These are phyloP conservation scores for Mystacornis crossleyi DNA, from an alignment of 2,113 vertebrate species.

Conservation along the genomic window DNA sequence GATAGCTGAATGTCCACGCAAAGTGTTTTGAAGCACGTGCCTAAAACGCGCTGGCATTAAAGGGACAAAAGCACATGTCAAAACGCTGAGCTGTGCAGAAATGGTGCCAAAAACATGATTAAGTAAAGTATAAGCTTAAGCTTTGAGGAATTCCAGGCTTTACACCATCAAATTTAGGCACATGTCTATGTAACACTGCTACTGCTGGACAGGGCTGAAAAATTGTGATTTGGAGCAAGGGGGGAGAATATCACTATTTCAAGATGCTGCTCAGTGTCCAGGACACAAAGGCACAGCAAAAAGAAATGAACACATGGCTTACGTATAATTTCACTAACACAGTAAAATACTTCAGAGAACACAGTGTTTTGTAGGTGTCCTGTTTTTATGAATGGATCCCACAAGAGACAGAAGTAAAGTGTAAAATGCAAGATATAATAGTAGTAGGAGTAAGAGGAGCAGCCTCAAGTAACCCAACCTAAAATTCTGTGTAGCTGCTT, in stretches of 20 bases:
- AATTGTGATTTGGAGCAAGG: not conserved
- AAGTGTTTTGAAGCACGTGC: not conserved
- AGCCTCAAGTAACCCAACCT: not conserved
- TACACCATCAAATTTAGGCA: not conserved
- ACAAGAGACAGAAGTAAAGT: not conserved
- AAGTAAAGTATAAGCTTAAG: not conserved
- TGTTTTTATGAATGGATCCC: not conserved
- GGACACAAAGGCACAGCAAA: not conserved
- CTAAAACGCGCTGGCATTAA: not conserved
- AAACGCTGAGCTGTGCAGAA: not conserved
- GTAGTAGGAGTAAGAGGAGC: not conserved
- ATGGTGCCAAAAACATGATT: not conserved
- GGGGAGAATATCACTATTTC: not conserved
- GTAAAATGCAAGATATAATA: not conserved
- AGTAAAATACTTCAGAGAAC: not conserved
- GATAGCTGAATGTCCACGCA: not conserved
- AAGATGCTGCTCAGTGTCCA: not conserved
- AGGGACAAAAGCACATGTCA: not conserved
- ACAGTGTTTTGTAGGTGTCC: fast-evolving
- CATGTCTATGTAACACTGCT: fast-evolving
- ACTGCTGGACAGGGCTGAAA: not conserved
- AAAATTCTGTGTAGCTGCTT: not conserved
- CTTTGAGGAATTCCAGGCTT: not conserved
- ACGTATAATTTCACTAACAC: not conserved
- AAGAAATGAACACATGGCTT: not conserved